phyloP scores from a whole-genome alignment of 2,113 vertebrate genomes.

The Odocoileus virginianus region DNA sequence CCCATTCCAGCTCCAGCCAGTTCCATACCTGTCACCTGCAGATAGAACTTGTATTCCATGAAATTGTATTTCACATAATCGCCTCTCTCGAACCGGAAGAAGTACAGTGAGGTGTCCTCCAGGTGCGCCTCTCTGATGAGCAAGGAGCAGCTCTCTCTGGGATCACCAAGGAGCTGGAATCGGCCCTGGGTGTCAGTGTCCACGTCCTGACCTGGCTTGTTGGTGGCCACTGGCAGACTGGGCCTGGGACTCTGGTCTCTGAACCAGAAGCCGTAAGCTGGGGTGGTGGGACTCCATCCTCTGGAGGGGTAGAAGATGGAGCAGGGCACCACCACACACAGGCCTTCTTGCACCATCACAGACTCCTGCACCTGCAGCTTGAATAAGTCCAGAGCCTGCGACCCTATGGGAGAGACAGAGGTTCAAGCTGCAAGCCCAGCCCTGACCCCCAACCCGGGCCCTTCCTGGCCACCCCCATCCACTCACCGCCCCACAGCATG shows the following conservation, averaged over 20 bases:
- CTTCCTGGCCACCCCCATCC: accelerated
- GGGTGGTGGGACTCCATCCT: accelerated
- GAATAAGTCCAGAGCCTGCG: accelerated
- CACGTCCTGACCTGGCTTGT: accelerated
- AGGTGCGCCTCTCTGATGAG: accelerated
- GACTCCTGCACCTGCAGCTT: accelerated
- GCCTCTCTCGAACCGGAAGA: constrained; percentile 40
- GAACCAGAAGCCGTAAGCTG: constrained; percentile 36
- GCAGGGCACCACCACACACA: constrained; percentile 40
- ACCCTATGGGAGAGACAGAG: background rate
- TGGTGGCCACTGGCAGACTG: background rate
- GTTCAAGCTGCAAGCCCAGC: background rate
- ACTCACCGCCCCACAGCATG: background rate
- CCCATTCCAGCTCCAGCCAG: background rate
- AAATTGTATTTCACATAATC: accelerated
- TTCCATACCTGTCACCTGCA: constrained; percentile 54
- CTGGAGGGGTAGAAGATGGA: accelerated
- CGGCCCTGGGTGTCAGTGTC: accelerated
- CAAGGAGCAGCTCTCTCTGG: background rate
- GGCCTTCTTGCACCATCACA: background rate
- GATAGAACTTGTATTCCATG: accelerated
- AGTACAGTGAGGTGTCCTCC: accelerated
- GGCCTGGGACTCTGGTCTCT: accelerated
- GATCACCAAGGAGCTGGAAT: constrained; percentile 35
- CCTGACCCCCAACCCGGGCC: accelerated